A percentile compares a stretch with the other conserved stretches of the same genome.
phyloP scores from a whole-genome alignment of 2,797 vertebrate genomes.

The Xerus rutilus region DNA sequence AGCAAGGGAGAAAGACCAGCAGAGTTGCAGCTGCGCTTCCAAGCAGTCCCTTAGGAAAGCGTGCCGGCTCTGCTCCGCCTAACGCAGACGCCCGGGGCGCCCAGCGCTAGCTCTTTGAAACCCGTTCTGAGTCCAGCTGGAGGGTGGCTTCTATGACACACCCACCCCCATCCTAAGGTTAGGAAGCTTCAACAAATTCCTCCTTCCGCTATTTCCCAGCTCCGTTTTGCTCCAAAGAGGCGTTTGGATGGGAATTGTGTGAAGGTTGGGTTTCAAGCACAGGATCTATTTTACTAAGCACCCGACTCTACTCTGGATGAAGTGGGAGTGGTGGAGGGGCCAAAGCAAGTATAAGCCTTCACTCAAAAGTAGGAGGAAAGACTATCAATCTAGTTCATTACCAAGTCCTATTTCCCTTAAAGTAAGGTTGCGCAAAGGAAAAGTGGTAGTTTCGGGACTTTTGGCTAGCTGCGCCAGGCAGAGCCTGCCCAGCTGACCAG shows the following conservation, averaged over 20 bases:
- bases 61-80: background rate
- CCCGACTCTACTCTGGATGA: conserved; percentile 55
- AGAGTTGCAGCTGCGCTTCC: background rate
- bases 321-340: background rate
- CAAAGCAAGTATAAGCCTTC: background rate
- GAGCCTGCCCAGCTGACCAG: background rate
- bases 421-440: background rate
- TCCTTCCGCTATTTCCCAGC: conserved; percentile 5
- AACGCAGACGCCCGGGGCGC: fast-evolving
- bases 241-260: background rate
- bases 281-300: conserved; percentile 63
- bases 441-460: background rate
- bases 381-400: background rate
- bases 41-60: fast-evolving
- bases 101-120: background rate
- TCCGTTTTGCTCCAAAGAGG: background rate
- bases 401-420: background rate
- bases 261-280: background rate
- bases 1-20: background rate
- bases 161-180: background rate
- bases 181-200: background rate
- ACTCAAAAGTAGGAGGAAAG: background rate
- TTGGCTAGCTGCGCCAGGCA: background rate
- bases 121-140: background rate
- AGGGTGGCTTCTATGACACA: background rate